These are phyloP conservation scores for Micronisus gabar DNA, from an alignment of 2,113 vertebrate species.

Conservation along the genomic window DNA sequence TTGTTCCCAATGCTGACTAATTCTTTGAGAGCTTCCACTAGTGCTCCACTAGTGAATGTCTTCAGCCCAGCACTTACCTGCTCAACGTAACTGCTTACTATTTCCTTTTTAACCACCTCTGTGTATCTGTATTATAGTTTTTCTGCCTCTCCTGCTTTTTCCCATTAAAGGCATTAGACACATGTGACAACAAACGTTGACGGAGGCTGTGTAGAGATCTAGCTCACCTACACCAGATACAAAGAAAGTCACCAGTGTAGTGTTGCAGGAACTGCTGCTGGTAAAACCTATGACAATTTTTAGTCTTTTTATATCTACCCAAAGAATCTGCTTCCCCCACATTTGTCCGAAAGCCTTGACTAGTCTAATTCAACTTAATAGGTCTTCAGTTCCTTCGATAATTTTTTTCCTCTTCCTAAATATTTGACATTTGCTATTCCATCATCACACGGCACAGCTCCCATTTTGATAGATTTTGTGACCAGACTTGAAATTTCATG, in stretches of 20 bases:
- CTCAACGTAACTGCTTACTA: background rate
- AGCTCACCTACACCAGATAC: background rate
- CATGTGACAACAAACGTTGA: background rate
- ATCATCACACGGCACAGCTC: background rate
- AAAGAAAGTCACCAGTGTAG: background rate
- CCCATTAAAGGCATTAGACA: background rate
- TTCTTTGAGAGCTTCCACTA: background rate
- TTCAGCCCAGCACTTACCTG: background rate
- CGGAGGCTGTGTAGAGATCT: background rate
- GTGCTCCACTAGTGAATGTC: background rate
- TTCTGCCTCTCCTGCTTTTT: background rate
- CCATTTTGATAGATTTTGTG: background rate
- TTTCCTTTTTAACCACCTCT: background rate
- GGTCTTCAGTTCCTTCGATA: background rate
- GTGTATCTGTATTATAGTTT: background rate
- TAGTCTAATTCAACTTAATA: background rate
- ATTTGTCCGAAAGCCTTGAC: background rate
- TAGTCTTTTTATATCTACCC: background rate
- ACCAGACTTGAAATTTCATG: background rate
- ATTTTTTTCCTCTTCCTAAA: background rate
- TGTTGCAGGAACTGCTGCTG: background rate
- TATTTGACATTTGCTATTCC: background rate
- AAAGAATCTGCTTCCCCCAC: background rate
- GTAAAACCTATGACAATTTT: background rate
- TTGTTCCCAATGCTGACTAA: accelerated